Base-by-base conservation (phyloP, 2,888 invertebrate genomes). In the Allophyes oxyacanthae region DNA sequence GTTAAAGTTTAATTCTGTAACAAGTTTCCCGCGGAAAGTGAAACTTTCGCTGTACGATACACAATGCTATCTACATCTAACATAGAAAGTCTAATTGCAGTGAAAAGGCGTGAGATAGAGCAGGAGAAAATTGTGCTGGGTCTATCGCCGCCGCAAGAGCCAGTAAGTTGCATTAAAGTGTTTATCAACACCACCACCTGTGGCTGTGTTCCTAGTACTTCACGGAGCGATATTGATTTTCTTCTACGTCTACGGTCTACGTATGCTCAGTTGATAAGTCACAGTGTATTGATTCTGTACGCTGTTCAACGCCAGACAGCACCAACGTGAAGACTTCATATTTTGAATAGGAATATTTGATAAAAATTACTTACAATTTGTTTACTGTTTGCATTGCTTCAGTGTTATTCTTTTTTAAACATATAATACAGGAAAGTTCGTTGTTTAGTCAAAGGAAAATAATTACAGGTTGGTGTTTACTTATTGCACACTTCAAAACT, bases 101-200 rank as follows among this genome's bases (percentile, higher is more conserved):
- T 77, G 82, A 94, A 94, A 89, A 91, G 84, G 78, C 85, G 84
- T 83, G 90, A 90, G 82, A 90, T 94, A 79, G 85, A 91, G 77
- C 83, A 81, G 58, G 94, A 94, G 84, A 94, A 93, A 89, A 79
- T 72, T 15, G 69, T 73, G 59, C 78, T 94, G 48, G 92, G 92
- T 30, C 72, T 90, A 52, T 61, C 70, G 33, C 69, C 79, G 20
- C 60, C 75, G 30, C 60, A 60, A 28, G 64, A 67, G 40, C 44
- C 54, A 20, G 69, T 62, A 50, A 62, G 66, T 56, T 62, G 54
- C 32, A 59, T 54, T 10, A 41, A 20, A 52, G 49, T 75, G 64
- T 74, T 60, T 68, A 59, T 55, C 48, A 57, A 66, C 75, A 66
- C 63, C 49, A 67, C 67, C 77, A 85, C 85, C 77, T 83, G 83